A percentile compares a stretch with the other conserved stretches of the same genome.
These are phyloP conservation scores for Gallirallus australis DNA, from an alignment of 2,797 vertebrate genomes.

Conservation along the genomic window DNA sequence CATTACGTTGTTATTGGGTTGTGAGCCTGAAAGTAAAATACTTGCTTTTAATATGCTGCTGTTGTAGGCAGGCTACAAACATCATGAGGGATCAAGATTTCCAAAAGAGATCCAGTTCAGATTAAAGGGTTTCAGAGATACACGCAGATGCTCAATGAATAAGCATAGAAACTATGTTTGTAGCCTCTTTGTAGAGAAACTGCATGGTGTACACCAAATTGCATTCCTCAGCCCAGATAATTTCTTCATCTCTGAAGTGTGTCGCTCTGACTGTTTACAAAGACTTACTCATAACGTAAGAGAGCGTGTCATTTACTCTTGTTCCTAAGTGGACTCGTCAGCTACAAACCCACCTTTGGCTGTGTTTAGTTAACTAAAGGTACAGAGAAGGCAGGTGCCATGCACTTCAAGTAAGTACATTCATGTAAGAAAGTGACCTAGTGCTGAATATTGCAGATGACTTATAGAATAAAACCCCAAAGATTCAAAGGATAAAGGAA, in stretches of 20 bases:
- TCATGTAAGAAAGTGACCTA: neutral
- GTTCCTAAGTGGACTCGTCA: constrained; percentile 30
- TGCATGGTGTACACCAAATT: neutral
- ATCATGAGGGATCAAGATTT: neutral
- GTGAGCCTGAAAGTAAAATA: neutral
- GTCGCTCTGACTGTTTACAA: neutral
- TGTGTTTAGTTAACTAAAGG: constrained; percentile 16
- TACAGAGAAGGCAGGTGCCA: neutral
- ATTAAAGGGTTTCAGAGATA: constrained; percentile 7
- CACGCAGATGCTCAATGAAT: neutral
- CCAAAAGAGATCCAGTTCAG: neutral
- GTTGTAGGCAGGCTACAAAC: neutral
- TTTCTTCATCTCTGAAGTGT: neutral
- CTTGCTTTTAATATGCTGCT: neutral
- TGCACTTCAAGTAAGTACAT: neutral
- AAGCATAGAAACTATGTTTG: neutral
- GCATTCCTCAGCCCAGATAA: neutral
- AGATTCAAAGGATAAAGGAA: neutral
- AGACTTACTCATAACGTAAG: neutral
- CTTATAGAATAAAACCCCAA: neutral
- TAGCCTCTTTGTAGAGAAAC: neutral
- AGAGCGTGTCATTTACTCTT: neutral
- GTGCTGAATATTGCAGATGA: neutral
- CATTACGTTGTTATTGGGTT: neutral
- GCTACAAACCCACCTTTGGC: constrained; percentile 1